A percentile compares a stretch with the other conserved stretches of the same genome.
Evolutionary conservation across 1,140 invertebrate species (phyloP).

Genomic region (Elysia chlorotica): DNA sequence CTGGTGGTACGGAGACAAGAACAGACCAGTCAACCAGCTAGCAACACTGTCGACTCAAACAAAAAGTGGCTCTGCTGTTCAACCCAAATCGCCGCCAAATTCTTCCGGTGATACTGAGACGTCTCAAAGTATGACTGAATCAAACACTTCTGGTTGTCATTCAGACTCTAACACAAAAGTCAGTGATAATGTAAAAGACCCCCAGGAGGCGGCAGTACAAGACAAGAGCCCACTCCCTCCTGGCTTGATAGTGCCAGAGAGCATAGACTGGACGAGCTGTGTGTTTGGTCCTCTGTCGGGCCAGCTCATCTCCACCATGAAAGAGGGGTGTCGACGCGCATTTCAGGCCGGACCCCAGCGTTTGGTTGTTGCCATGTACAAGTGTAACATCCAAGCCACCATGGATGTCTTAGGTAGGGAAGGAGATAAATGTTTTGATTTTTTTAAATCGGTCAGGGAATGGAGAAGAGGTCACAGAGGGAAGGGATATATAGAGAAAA

Average conservation of each 20-base stretch:
- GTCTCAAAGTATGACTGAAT: too few species aligned
- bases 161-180: not conserved
- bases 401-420: constrained; percentile 89
- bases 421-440: not conserved
- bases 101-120: not conserved
- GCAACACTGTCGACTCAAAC: not conserved
- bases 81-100: not conserved
- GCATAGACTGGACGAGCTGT: constrained; percentile 15
- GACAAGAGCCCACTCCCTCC: too few species aligned
- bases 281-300: constrained; percentile 69
- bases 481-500: too few species aligned
- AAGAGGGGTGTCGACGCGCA: constrained; percentile 85
- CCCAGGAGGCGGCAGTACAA: not conserved
- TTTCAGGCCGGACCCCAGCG: constrained; percentile 89
- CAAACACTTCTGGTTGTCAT: too few species aligned
- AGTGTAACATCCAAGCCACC: constrained; percentile 88
- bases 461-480: too few species aligned
- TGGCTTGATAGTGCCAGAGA: too few species aligned
- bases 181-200: not conserved
- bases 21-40: not conserved
- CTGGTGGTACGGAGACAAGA: constrained; percentile 53
- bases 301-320: constrained; percentile 89
- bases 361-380: constrained; percentile 96
- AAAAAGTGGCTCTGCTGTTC: not conserved
- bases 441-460: too few species aligned